Base-by-base conservation (phyloP, 1,140 invertebrate genomes). In the Glossosoma conforme region DNA sequence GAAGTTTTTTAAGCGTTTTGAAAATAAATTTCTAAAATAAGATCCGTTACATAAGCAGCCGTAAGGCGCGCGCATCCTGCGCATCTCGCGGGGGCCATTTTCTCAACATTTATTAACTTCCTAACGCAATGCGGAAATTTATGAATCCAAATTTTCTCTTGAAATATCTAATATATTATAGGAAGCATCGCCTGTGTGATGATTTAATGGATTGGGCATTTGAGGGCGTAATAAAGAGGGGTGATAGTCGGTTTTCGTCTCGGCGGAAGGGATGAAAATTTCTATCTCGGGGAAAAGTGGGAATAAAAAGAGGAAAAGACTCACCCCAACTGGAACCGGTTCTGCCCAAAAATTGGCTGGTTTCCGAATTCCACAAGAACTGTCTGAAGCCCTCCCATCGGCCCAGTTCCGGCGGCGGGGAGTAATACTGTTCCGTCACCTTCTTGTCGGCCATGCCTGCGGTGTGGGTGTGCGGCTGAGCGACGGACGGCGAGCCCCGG, bases 271-370 rank as follows among this genome's bases (percentile, higher is more conserved):
- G 18, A 21, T 22, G 36, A 11, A 32, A 33, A 24, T n/a, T n/a
- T n/a, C n/a, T n/a, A n/a, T n/a, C 14, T 44, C 49, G 45, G 38
- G 45, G 52, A 51, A 58, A 58, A 43, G 40, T 47, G 18, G 42
- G 37, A 51, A 44, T 35, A 53, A 30, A 10, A 11, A 28, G 14
- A 19, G 52, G 28, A 35, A 62, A 48, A 15, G 40, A 84, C 89
- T 91, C 74, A 93, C 90, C 89, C 91, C 91, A 94, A 74, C 88
- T 91, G 60, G 83, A 77, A 54, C 87, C 89, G 51, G 90, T 93
- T 58, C 91, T 79, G 53, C 91, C 91, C 56, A 93, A 75, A 67
- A 93, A 85, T 71, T 91, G 86, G 62, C 85, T 83, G 46, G 87
- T 92, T 72, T 92, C 87, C 51, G 86, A 84, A 76, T 94, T 91